These are phyloP conservation scores for Molanna angustata DNA, from an alignment of 2,888 invertebrate genomes.

Conservation along the genomic window DNA sequence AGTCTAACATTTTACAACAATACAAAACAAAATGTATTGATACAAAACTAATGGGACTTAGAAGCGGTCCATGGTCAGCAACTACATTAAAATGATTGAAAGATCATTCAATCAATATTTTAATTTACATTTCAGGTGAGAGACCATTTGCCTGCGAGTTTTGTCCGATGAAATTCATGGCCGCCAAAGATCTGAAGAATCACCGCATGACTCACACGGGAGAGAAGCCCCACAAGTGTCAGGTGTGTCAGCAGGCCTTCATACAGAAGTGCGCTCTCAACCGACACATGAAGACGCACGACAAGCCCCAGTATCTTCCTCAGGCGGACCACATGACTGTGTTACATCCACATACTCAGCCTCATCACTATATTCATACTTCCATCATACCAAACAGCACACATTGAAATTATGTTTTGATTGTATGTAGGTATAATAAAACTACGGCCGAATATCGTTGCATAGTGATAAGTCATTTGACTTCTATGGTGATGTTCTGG, in stretches of 20 bases:
- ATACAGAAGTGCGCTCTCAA: slow-evolving; percentile 91
- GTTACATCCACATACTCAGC: neutral
- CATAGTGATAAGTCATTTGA: too few relatives aligned
- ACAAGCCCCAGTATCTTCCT: slow-evolving; percentile 70
- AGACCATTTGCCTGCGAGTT: slow-evolving; percentile 80
- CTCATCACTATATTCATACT: neutral
- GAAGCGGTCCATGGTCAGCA: too few relatives aligned
- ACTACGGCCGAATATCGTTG: too few relatives aligned
- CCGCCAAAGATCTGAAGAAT: slow-evolving; percentile 88
- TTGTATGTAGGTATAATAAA: too few relatives aligned
- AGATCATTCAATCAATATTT: too few relatives aligned
- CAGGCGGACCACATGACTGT: slow-evolving; percentile 6
- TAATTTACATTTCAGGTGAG: slow-evolving; percentile 61
- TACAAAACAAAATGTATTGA: too few relatives aligned
- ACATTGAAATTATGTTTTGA: neutral
- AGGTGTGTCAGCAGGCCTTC: slow-evolving; percentile 85
- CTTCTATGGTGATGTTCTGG: too few relatives aligned
- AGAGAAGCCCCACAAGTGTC: slow-evolving; percentile 88
- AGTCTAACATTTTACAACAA: too few relatives aligned
- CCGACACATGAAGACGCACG: slow-evolving; percentile 89
- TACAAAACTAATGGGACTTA: too few relatives aligned
- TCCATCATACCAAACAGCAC: neutral
- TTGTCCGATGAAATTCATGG: slow-evolving; percentile 89
- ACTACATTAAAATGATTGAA: too few relatives aligned
- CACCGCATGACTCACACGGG: slow-evolving; percentile 89